These are phyloP conservation scores for human DNA, from an alignment of 2,113 vertebrate genomes.

Conservation along the genomic window DNA sequence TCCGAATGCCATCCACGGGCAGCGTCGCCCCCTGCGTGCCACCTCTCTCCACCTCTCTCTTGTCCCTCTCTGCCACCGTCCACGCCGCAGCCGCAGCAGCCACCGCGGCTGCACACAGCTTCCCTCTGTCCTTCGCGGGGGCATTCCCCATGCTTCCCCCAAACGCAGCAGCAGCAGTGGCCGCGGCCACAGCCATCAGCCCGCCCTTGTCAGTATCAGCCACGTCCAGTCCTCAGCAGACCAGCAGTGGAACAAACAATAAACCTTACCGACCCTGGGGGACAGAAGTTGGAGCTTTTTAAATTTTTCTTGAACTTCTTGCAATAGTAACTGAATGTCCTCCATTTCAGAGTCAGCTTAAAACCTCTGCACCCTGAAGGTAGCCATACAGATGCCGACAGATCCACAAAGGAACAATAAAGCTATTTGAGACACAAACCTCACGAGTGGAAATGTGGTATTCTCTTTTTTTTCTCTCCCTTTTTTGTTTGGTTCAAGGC, in stretches of 20 bases:
- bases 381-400: conserved; percentile 11
- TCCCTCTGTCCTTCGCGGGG: conserved; percentile 89
- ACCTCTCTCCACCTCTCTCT: conserved; percentile 90
- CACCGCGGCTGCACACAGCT: conserved; percentile 87
- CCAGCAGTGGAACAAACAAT: conserved; percentile 77
- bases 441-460: conserved; percentile 9
- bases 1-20: conserved; percentile 86
- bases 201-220: conserved; percentile 85
- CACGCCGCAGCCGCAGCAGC: conserved; percentile 88
- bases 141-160: conserved; percentile 90
- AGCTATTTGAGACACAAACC: conserved; percentile 26
- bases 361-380: conserved; percentile 42
- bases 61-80: conserved; percentile 92
- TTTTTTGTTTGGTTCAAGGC: conserved; percentile 49
- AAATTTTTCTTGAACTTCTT: conserved; percentile 63
- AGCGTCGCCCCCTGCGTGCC: conserved; percentile 86
- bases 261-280: conserved; percentile 96
- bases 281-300: conserved; percentile 95
- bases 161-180: conserved; percentile 80
- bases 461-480: neutral
- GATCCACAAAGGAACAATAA: neutral
- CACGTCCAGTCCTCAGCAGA: conserved; percentile 85
- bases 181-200: conserved; percentile 85
- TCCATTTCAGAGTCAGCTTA: conserved; percentile 46
- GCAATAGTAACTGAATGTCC: conserved; percentile 15